phyloP scores from a whole-genome alignment of 92 coral and sea anemone species.

The Meandrina meandrites region DNA sequence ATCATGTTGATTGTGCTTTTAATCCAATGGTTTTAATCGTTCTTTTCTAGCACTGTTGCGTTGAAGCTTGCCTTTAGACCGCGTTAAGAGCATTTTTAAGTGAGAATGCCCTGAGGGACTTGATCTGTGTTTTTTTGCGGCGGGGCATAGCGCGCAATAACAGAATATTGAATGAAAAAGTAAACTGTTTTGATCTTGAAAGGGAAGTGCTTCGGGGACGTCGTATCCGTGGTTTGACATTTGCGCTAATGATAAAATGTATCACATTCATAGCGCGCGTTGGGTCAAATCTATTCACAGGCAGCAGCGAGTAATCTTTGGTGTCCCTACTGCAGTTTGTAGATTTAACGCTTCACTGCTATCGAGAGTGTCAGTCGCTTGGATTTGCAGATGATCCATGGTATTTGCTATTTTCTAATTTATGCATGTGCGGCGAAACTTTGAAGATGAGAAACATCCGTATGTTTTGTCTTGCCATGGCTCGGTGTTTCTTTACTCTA shows the following conservation, averaged over 20 bases:
- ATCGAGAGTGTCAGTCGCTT: not conserved
- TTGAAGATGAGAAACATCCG: slow-evolving; percentile 40
- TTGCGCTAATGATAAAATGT: slow-evolving; percentile 7
- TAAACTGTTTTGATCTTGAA: slow-evolving; percentile 37
- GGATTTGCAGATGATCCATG: slow-evolving; percentile 17
- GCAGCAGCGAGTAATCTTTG: not conserved
- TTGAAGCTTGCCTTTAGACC: not conserved
- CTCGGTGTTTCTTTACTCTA: not conserved
- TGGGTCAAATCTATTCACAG: slow-evolving; percentile 21
- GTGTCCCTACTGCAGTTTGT: not conserved
- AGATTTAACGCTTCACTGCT: slow-evolving; percentile 16
- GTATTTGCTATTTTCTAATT: slow-evolving; percentile 13
- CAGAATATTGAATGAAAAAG: slow-evolving; percentile 29
- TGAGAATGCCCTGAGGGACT: slow-evolving; percentile 31
- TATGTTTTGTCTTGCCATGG: slow-evolving; percentile 35
- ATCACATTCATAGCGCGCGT: slow-evolving; percentile 6
- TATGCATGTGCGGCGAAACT: slow-evolving; percentile 43
- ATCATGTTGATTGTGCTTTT: slow-evolving; percentile 10
- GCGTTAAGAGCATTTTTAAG: slow-evolving; percentile 30
- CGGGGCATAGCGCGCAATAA: slow-evolving; percentile 22
- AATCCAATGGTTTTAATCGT: not conserved
- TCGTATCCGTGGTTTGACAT: slow-evolving; percentile 29
- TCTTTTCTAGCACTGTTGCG: not conserved
- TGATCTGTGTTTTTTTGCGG: slow-evolving; percentile 19
- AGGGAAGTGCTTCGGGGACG: slow-evolving; percentile 20